Percentiles rank a stretch among this genome's conserved stretches.
phyloP scores from a whole-genome alignment of 2,888 invertebrate species.

The Chrysodeixis includens region DNA sequence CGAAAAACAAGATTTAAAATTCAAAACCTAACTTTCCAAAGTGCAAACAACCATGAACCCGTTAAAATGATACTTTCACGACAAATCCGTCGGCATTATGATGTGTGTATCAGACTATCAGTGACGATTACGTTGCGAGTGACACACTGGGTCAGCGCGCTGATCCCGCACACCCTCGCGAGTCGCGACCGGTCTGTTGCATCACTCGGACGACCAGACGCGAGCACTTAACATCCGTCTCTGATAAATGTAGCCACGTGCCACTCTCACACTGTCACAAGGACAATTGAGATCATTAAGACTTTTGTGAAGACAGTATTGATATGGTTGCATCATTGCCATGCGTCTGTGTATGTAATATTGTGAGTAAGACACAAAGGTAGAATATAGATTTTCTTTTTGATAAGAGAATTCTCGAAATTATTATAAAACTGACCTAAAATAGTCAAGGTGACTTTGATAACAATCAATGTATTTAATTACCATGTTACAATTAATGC shows the following conservation, averaged over 20 bases:
- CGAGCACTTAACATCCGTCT: not conserved
- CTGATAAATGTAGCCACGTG: not conserved
- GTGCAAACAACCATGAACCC: not conserved
- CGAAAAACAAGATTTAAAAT: not conserved
- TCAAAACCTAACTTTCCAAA: not conserved
- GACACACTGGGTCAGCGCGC: not conserved
- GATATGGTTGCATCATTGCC: too few species aligned
- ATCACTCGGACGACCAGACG: too few species aligned
- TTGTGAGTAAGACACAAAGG: too few species aligned
- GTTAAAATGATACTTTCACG: not conserved
- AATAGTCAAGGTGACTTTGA: not conserved
- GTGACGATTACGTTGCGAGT: not conserved
- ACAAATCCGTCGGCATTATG: not conserved
- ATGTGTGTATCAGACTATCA: too few species aligned
- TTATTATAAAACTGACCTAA: too few species aligned
- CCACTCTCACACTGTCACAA: not conserved
- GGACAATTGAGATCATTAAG: constrained; percentile 5
- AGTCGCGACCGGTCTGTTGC: not conserved
- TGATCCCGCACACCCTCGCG: constrained; percentile 13
- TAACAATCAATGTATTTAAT: not conserved
- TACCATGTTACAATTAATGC: not conserved
- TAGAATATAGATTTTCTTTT: too few species aligned
- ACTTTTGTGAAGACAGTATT: not conserved
- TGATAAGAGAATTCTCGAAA: too few species aligned
- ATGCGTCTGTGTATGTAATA: too few species aligned